Percentiles rank a stretch among this genome's conserved stretches.
These are phyloP conservation scores for Megalonaias nervosa DNA, from an alignment of 1,140 invertebrate species.

Conservation along the genomic window DNA sequence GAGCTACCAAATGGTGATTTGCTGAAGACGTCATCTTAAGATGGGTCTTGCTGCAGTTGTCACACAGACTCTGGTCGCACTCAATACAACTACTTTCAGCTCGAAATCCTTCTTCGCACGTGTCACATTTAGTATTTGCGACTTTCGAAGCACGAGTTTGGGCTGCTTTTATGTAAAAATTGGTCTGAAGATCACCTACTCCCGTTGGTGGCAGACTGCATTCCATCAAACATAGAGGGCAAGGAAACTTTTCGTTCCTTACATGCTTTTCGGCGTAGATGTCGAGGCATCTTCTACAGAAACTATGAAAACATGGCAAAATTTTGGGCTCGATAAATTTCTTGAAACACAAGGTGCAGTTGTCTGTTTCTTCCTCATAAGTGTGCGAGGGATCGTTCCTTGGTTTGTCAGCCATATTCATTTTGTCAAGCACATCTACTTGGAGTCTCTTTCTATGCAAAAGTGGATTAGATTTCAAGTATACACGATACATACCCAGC, in stretches of 20 bases:
- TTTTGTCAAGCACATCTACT: too few relatives aligned
- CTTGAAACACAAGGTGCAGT: slow-evolving; percentile 36
- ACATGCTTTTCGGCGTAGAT: slow-evolving; percentile 34
- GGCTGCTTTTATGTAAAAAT: slow-evolving; percentile 34
- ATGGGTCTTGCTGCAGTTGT: slow-evolving; percentile 27
- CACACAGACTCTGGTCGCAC: slow-evolving; percentile 31
- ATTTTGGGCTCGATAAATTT: slow-evolving; percentile 34
- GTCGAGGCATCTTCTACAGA: slow-evolving; percentile 73
- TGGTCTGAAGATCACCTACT: slow-evolving; percentile 30
- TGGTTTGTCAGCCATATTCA: too few relatives aligned
- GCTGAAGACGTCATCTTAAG: slow-evolving; percentile 37
- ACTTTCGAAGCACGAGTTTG: slow-evolving; percentile 26
- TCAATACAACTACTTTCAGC: slow-evolving; percentile 31
- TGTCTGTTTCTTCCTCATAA: slow-evolving; percentile 14
- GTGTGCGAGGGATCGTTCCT: too few relatives aligned
- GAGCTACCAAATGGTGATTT: slow-evolving; percentile 30
- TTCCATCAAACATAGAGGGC: slow-evolving; percentile 24
- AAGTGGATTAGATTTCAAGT: too few relatives aligned
- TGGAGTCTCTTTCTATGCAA: too few relatives aligned
- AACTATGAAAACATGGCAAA: slow-evolving; percentile 43
- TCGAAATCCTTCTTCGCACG: slow-evolving; percentile 26
- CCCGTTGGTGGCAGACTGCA: slow-evolving; percentile 23
- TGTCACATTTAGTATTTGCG: slow-evolving; percentile 31
- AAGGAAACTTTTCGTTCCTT: slow-evolving; percentile 30
- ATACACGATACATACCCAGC: too few relatives aligned